Percentiles rank a stretch among this genome's conserved stretches.
Evolutionary conservation across 2,797 vertebrate species (phyloP).

Genomic region (Knipowitschia caucasica): DNA sequence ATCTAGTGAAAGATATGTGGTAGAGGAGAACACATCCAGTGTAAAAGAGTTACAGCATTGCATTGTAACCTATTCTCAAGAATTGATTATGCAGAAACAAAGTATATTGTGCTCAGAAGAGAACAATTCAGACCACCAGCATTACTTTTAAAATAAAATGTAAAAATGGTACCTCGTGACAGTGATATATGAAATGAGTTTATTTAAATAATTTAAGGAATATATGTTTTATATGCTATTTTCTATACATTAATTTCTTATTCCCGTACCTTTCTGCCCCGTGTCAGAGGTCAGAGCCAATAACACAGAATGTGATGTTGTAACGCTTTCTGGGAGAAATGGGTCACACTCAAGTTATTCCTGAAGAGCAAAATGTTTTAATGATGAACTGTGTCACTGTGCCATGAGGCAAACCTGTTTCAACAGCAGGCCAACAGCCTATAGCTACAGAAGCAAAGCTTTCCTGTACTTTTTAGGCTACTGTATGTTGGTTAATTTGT

Average conservation of each 20-base stretch:
- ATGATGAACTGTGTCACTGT: slow-evolving; percentile 83
- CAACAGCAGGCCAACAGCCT: slow-evolving; percentile 67
- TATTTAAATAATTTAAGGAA: slow-evolving; percentile 87
- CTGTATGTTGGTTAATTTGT: slow-evolving; percentile 81
- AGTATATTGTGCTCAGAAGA: slow-evolving; percentile 81
- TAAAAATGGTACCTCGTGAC: slow-evolving; percentile 79
- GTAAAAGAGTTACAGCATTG: slow-evolving; percentile 81
- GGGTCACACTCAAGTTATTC: slow-evolving; percentile 79
- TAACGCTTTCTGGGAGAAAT: slow-evolving; percentile 78
- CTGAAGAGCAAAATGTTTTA: slow-evolving; percentile 79
- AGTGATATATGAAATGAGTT: slow-evolving; percentile 82
- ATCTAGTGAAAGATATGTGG: slow-evolving; percentile 72
- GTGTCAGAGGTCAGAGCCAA: slow-evolving; percentile 66
- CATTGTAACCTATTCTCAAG: slow-evolving; percentile 82
- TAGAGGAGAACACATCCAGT: slow-evolving; percentile 61
- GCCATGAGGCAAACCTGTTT: slow-evolving; percentile 75
- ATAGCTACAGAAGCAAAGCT: slow-evolving; percentile 64
- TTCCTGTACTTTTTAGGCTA: slow-evolving; percentile 77
- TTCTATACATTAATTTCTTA: slow-evolving; percentile 85
- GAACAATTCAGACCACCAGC: slow-evolving; percentile 85
- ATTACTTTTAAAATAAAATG: slow-evolving; percentile 81
- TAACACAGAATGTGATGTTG: slow-evolving; percentile 81
- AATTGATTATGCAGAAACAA: slow-evolving; percentile 83
- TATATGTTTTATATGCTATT: slow-evolving; percentile 88
- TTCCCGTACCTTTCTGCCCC: slow-evolving; percentile 73